Conservation (phyloP, 2,888 invertebrate species). For the Spodoptera littoralis region DNA sequence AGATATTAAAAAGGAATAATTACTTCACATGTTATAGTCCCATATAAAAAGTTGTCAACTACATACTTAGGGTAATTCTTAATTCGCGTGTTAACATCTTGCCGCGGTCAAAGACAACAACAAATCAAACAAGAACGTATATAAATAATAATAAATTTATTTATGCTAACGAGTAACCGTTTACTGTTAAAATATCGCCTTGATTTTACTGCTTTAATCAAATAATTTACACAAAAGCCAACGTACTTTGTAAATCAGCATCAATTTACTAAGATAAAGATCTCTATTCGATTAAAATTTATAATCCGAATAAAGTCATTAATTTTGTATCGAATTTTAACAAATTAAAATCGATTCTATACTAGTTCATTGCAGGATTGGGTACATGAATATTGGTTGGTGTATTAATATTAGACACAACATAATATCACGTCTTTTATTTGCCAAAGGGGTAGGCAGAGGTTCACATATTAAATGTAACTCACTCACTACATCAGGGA, state of each 20-base stretch:
- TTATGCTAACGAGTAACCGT: slow-evolving; percentile 43
- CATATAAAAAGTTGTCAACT: too few relatives aligned
- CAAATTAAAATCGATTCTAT: slow-evolving; percentile 39
- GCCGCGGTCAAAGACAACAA: slow-evolving; percentile 30
- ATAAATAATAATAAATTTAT: slow-evolving; percentile 43
- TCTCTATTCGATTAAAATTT: slow-evolving; percentile 44
- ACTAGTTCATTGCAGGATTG: slow-evolving; percentile 16
- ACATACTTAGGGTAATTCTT: too few relatives aligned
- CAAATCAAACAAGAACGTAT: slow-evolving; percentile 27
- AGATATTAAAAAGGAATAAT: too few relatives aligned
- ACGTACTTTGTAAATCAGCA: slow-evolving; percentile 46
- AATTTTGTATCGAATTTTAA: slow-evolving; percentile 35
- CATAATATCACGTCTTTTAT: too few relatives aligned
- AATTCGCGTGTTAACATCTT: not conserved
- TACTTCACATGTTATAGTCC: too few relatives aligned
- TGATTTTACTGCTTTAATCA: slow-evolving; percentile 44
- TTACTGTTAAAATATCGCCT: slow-evolving; percentile 48
- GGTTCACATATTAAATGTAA: too few relatives aligned
- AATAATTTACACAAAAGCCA: slow-evolving; percentile 50
- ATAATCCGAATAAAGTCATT: slow-evolving; percentile 42
- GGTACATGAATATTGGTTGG: slow-evolving; percentile 34
- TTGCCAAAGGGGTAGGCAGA: too few relatives aligned
- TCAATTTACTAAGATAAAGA: slow-evolving; percentile 46
- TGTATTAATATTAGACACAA: slow-evolving; percentile 54
- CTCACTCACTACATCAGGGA: too few relatives aligned